Evolutionary conservation across 92 coral and sea anemone species (phyloP).

Genomic region (Porites cylindrica): DNA sequence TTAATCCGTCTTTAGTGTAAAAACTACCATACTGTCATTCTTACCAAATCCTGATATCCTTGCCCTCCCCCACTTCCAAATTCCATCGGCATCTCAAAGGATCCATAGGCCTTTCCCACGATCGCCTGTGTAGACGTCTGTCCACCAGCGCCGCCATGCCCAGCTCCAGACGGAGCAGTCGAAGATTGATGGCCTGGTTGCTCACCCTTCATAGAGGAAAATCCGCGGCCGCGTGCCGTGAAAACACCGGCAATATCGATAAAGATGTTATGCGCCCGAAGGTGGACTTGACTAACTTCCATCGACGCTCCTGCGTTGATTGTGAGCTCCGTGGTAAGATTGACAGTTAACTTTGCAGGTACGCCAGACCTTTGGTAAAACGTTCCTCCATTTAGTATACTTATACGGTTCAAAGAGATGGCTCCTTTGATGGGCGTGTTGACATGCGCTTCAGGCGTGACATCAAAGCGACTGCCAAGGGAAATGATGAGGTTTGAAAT

Average conservation of each 20-base stretch:
- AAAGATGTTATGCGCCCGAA: constrained; percentile 76
- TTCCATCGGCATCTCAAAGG: constrained; percentile 76
- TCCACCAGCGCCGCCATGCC: constrained; percentile 99
- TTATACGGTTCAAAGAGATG: constrained; percentile 66
- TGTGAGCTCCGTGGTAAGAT: constrained; percentile 69
- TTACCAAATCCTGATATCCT: constrained; percentile 85
- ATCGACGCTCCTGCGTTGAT: constrained; percentile 86
- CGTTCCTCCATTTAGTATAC: constrained; percentile 88
- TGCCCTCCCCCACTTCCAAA: constrained; percentile 97
- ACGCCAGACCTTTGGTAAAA: constrained; percentile 74
- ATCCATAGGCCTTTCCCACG: constrained; percentile 92
- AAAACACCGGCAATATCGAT: constrained; percentile 85
- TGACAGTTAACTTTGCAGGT: constrained; percentile 56
- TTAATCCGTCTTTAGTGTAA: no score
- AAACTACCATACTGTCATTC: neutral
- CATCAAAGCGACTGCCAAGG: constrained; percentile 75
- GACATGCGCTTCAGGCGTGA: constrained; percentile 84
- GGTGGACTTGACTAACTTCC: constrained; percentile 80
- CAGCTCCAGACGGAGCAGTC: constrained; percentile 92
- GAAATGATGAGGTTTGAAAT: constrained; percentile 78
- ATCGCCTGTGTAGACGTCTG: constrained; percentile 72
- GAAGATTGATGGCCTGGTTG: constrained; percentile 82
- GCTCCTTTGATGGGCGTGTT: constrained; percentile 67
- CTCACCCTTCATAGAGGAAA: constrained; percentile 72
- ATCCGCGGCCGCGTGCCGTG: constrained; percentile 90